Evolutionary conservation across 2,797 vertebrate species (phyloP).

Genomic region (Melanotaenia trifasciata): DNA sequence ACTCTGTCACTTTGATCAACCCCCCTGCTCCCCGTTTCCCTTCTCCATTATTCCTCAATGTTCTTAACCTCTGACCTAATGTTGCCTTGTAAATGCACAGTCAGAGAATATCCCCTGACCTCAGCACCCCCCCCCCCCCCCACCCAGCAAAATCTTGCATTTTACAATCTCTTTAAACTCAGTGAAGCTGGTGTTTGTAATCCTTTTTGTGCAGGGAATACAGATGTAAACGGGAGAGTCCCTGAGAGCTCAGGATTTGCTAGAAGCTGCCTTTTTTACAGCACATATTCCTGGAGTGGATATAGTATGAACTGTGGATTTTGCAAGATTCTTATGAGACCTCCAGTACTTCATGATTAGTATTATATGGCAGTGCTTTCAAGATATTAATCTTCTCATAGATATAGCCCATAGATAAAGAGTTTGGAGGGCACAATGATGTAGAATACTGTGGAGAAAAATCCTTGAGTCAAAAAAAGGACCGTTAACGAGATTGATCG

Average conservation of each 20-base stretch:
- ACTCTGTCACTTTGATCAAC: constrained; percentile 6
- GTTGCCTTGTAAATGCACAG: constrained; percentile 32
- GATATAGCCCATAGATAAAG: constrained; percentile 27
- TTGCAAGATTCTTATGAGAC: constrained; percentile 14
- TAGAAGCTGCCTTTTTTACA: constrained; percentile 20
- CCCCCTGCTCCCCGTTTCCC: too few relatives aligned
- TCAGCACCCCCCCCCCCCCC: constrained; percentile 2
- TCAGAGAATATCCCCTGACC: constrained; percentile 30
- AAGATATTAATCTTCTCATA: constrained; percentile 41
- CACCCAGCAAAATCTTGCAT: constrained; percentile 30
- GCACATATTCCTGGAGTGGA: constrained; percentile 23
- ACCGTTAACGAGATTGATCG: constrained; percentile 22
- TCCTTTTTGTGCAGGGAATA: constrained; percentile 64
- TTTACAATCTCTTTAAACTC: constrained; percentile 54
- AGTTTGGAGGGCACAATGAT: constrained; percentile 14
- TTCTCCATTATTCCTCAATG: neutral
- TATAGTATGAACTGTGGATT: constrained; percentile 18
- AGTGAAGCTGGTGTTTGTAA: constrained; percentile 63
- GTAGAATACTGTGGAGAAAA: constrained; percentile 22
- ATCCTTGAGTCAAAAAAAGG: constrained; percentile 17
- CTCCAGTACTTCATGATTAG: constrained; percentile 26
- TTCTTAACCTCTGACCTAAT: constrained; percentile 51
- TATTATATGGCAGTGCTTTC: constrained; percentile 28
- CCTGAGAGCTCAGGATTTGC: constrained; percentile 61
- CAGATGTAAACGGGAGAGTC: constrained; percentile 63